Evolutionary conservation across 2,888 invertebrate species (phyloP).

Genomic region (Malacosoma neustria): DNA sequence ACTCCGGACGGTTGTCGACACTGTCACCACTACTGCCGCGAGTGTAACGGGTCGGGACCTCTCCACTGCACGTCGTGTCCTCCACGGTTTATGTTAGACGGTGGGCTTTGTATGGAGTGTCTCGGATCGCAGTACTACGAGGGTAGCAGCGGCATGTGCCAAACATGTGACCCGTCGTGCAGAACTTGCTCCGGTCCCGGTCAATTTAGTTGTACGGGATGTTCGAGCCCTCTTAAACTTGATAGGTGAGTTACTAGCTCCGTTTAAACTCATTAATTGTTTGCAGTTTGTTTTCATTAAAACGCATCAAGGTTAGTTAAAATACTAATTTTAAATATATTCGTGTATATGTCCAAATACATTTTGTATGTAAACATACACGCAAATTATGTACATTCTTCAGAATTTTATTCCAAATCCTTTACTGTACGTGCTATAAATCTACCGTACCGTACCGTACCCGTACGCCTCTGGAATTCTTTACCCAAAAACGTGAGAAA

Average conservation of each 20-base stretch:
- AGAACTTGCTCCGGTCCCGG: slow-evolving; percentile 78
- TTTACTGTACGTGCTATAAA: too few relatives aligned
- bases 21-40: slow-evolving; percentile 91
- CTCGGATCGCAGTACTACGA: slow-evolving; percentile 84
- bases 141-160: slow-evolving; percentile 78
- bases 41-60: slow-evolving; percentile 87
- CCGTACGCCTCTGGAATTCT: too few relatives aligned
- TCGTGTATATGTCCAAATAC: too few relatives aligned
- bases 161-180: slow-evolving; percentile 39
- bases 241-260: slow-evolving; percentile 16
- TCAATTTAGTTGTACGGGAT: slow-evolving; percentile 78
- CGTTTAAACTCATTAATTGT: too few relatives aligned
- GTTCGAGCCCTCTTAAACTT: slow-evolving; percentile 33
- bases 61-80: slow-evolving; percentile 84
- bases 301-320: too few relatives aligned
- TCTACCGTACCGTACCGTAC: too few relatives aligned
- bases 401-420: too few relatives aligned
- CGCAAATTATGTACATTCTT: too few relatives aligned
- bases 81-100: slow-evolving; percentile 81
- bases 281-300: too few relatives aligned
- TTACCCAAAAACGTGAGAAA: too few relatives aligned
- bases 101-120: slow-evolving; percentile 85
- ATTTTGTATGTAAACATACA: too few relatives aligned
- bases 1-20: slow-evolving; percentile 88
- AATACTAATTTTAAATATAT: too few relatives aligned